These are phyloP conservation scores for Centropus bengalensis DNA, from an alignment of 2,113 vertebrate genomes.

Conservation along the genomic window DNA sequence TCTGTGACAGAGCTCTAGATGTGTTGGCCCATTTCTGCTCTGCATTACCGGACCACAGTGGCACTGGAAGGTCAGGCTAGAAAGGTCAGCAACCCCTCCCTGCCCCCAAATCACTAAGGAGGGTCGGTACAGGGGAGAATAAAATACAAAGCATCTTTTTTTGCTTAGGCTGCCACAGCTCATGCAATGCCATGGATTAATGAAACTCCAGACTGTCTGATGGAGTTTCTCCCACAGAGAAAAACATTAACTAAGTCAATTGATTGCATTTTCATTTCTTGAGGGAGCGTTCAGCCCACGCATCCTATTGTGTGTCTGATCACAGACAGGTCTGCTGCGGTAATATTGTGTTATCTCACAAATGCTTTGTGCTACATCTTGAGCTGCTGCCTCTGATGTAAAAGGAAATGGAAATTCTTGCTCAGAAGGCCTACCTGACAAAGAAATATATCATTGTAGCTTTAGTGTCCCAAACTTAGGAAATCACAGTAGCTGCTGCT, in stretches of 20 bases:
- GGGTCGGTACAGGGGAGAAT: background rate
- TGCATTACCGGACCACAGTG: background rate
- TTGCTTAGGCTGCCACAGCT: background rate
- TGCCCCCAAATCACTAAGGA: background rate
- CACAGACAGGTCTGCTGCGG: slow-evolving; percentile 3
- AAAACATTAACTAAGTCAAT: slow-evolving; percentile 41
- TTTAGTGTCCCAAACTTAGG: background rate
- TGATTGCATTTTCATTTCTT: slow-evolving; percentile 49
- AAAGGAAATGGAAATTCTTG: slow-evolving; percentile 51
- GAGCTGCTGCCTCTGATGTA: background rate
- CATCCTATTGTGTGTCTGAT: slow-evolving; percentile 11
- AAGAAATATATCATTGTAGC: background rate
- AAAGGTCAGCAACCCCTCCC: background rate
- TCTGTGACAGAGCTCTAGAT: background rate
- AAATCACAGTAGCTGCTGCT: slow-evolving; percentile 8
- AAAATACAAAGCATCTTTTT: background rate
- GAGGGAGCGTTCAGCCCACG: slow-evolving; percentile 37
- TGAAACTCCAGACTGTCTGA: background rate
- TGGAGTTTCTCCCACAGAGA: slow-evolving; percentile 26
- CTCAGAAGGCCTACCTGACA: background rate
- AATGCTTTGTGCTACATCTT: background rate
- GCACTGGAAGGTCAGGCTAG: background rate
- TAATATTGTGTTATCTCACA: background rate
- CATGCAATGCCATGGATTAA: accelerated
- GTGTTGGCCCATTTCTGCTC: background rate